Conservation (phyloP, 2,113 vertebrate genomes). For the Typhlomys cinereus region DNA sequence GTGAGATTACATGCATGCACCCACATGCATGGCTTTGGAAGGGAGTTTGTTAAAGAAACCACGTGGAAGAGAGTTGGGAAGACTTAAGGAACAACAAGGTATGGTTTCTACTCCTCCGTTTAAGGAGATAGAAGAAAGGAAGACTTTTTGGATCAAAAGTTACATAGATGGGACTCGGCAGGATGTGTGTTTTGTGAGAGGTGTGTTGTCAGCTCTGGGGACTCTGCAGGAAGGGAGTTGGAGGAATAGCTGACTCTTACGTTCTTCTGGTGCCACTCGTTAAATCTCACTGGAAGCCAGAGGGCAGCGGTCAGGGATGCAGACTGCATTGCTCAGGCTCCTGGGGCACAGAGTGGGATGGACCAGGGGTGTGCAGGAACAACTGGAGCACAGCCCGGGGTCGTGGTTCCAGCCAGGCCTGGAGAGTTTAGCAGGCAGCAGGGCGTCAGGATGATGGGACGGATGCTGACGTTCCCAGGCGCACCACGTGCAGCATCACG, state of each 20-base stretch:
- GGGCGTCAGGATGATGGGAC: neutral
- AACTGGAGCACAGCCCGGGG: neutral
- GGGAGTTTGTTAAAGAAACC: conserved; percentile 10
- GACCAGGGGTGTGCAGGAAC: neutral
- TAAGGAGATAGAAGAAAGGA: neutral
- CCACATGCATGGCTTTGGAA: neutral
- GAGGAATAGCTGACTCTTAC: neutral
- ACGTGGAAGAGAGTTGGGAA: neutral
- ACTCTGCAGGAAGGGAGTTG: neutral
- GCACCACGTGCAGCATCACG: neutral
- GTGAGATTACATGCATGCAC: neutral
- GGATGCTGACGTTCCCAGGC: neutral
- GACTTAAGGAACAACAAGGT: neutral
- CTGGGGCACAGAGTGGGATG: neutral
- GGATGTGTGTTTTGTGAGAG: neutral
- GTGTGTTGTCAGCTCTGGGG: neutral
- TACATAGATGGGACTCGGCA: neutral
- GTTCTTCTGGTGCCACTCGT: neutral
- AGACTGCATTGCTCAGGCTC: neutral
- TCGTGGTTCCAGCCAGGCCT: neutral
- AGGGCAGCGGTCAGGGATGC: neutral
- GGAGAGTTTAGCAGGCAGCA: neutral
- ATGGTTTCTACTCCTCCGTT: neutral
- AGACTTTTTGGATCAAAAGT: neutral
- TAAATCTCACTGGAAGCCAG: neutral